Evolutionary conservation across 2,888 invertebrate species (phyloP).

Genomic region (Synergus japonicus): DNA sequence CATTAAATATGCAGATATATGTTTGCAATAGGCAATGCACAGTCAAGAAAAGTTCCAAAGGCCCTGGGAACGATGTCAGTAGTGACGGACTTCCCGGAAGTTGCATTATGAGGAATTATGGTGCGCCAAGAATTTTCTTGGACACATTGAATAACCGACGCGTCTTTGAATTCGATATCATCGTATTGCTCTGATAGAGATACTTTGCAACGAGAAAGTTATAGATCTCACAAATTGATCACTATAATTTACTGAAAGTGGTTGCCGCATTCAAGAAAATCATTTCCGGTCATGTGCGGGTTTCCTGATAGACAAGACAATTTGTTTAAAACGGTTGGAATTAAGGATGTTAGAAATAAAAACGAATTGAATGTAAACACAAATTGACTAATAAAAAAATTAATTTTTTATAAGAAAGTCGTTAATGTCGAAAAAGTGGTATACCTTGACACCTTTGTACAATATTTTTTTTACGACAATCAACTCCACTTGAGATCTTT

Average conservation of each 20-base stretch:
- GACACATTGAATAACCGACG: background rate
- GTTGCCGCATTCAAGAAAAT: constrained; percentile 24
- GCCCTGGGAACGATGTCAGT: background rate
- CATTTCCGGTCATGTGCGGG: constrained; percentile 13
- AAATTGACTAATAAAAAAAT: background rate
- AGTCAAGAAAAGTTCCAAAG: background rate
- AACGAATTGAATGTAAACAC: background rate
- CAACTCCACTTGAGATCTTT: background rate
- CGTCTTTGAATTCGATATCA: constrained; percentile 18
- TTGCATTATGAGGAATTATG: background rate
- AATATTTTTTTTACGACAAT: constrained; percentile 2
- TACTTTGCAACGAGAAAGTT: constrained; percentile 26
- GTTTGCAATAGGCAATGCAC: background rate
- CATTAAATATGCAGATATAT: background rate
- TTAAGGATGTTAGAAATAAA: constrained; percentile 3
- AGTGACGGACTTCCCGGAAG: background rate
- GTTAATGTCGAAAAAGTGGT: background rate
- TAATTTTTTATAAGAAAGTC: background rate
- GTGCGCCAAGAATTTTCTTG: constrained; percentile 10
- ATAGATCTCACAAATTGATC: constrained; percentile 21
- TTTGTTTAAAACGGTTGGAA: constrained; percentile 11
- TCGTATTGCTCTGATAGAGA: background rate
- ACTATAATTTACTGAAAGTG: constrained; percentile 37
- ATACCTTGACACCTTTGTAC: background rate
- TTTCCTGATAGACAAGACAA: constrained; percentile 17